Evolutionary conservation across 2,888 invertebrate genomes (phyloP).

Genomic region (Nipponacmea schrenckii): DNA sequence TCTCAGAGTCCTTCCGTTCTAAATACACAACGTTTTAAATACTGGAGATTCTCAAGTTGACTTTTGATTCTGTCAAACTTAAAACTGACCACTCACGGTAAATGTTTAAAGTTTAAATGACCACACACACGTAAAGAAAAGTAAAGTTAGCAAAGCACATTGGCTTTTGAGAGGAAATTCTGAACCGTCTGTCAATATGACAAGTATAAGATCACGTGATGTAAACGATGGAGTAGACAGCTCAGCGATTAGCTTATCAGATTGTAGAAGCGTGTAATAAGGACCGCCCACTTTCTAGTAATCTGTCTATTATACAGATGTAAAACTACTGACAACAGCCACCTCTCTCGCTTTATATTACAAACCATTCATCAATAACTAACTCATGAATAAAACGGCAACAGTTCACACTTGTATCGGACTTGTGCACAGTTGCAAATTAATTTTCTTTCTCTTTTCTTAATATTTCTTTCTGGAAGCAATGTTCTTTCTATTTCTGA

Average conservation of each 20-base stretch:
- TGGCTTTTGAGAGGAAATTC: not conserved
- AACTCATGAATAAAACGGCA: not conserved
- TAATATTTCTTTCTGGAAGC: too few species aligned
- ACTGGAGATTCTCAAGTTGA: constrained; percentile 4
- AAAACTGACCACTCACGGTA: constrained; percentile 2
- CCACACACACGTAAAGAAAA: constrained; percentile 5
- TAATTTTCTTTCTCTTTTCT: not conserved
- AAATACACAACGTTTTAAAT: not conserved
- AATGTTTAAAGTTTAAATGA: constrained; percentile 4
- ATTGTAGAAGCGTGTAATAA: constrained; percentile 8
- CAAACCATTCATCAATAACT: not conserved
- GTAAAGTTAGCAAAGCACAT: constrained; percentile 4
- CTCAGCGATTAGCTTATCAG: constrained; percentile 3
- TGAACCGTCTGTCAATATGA: not conserved
- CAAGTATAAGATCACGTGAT: constrained; percentile 10
- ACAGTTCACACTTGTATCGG: not conserved
- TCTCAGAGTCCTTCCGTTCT: not conserved
- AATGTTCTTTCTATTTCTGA: too few species aligned
- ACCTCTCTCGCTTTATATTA: not conserved
- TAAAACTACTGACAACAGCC: not conserved
- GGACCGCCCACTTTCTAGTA: constrained; percentile 6
- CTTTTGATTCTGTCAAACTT: constrained; percentile 6
- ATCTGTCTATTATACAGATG: not conserved
- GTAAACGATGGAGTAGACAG: constrained; percentile 3
- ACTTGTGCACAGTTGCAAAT: not conserved